phyloP scores from a whole-genome alignment of 2,888 invertebrate species.

The Pelosia muscerda region DNA sequence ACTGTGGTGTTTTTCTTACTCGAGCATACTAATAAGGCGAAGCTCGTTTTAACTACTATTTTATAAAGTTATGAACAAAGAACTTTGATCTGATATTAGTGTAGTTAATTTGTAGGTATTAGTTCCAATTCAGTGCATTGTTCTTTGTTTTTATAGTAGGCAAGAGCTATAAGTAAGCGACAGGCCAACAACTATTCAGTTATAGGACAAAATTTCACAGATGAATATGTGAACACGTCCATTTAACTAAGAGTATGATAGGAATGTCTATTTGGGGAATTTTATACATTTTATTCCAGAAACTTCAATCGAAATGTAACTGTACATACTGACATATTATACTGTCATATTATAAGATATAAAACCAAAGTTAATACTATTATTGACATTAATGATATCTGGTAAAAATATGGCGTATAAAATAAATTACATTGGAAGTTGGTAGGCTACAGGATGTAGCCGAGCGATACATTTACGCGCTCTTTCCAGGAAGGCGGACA shows the following conservation, averaged over 20 bases:
- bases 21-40: constrained; percentile 72
- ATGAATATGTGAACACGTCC: background rate
- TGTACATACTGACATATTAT: too few relatives aligned
- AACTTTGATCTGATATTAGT: constrained; percentile 1
- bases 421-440: constrained; percentile 31
- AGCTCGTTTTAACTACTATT: constrained; percentile 61
- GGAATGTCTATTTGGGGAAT: background rate
- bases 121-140: background rate
- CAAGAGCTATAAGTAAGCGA: background rate
- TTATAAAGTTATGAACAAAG: constrained; percentile 28
- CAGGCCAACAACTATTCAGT: background rate
- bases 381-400: background rate
- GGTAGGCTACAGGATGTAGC: constrained; percentile 33
- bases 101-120: constrained; percentile 1
- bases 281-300: background rate
- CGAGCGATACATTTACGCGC: constrained; percentile 45
- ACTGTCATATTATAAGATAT: too few relatives aligned
- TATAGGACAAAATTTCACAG: background rate
- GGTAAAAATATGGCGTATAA: background rate
- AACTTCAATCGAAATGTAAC: background rate
- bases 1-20: constrained; percentile 71
- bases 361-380: constrained; percentile 1
- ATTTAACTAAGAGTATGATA: background rate
- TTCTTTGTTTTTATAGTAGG: background rate
- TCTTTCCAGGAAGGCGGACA: constrained; percentile 50